Base-by-base conservation (phyloP, 30 jellyfish, hydroid and myxozoan species). In the Sanderia malayensis region DNA sequence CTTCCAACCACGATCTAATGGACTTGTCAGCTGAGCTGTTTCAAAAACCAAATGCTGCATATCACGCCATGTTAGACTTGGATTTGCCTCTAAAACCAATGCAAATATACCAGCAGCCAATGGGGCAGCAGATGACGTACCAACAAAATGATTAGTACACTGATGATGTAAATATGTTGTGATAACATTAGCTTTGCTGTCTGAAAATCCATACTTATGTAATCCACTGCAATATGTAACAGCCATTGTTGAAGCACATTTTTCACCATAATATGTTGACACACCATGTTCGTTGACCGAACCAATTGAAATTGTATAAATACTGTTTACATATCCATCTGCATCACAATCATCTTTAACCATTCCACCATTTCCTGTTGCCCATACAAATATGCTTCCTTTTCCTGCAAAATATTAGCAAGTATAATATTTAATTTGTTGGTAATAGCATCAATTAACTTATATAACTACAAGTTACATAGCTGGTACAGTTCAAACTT, bases 61-160 rank as follows among this genome's bases (percentile, higher is more conserved):
- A 61, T 94, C 99, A 32, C 99, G 83, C 99, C 99, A 94, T 11
- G 95, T 71, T 41, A 94, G 45, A 24, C 82, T 86, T 10, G 92
- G 93, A 65, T 94, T 94, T 20, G 97, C 97, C 79, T 94, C 94
- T 28, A 94, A 83, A 2, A 73, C 99, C 46, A 94, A 73, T 1
- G 99, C 99, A 34, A 94, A 73, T 44, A 94, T 86, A 44, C 94
- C 97, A 31, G 97, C 96, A 44, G 99, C 97, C 41, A 94, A 61
- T 0, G 99, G 99, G 72, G 99, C 99, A 47, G 99, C 97, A 10
- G 99, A 94, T 61, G 97, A 86, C n/a, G 99, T 94, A 32, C 99
- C 99, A 45, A 83, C 96, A 77, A 94, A 94, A 58, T 87, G 97
- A 4, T 86, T 85, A 15, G 99, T 94, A 72, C 99, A 94, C 46